Conservation (phyloP, 2,888 invertebrate species). For the Iselma pallidipennis region DNA sequence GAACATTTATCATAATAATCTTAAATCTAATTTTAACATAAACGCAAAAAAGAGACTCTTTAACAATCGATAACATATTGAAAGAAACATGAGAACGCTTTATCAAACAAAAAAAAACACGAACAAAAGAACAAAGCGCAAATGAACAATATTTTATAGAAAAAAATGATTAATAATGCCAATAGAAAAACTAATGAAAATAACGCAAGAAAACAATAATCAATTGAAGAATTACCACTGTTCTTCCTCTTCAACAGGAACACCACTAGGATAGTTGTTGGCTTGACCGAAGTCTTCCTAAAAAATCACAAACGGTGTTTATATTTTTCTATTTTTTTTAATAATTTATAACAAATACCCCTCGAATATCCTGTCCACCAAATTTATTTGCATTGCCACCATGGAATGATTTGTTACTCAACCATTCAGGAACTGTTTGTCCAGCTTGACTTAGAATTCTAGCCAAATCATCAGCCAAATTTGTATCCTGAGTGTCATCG, state of each 20-base stretch:
- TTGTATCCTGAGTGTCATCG: constrained; percentile 64
- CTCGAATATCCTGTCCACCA: constrained; percentile 72
- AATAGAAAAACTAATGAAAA: neutral
- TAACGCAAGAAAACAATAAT: neutral
- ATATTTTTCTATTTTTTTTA: no score
- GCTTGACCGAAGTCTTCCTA: constrained; percentile 43
- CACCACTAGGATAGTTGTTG: constrained; percentile 33
- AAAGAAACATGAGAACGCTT: neutral
- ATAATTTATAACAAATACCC: constrained; percentile 59
- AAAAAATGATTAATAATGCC: neutral
- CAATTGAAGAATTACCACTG: constrained; percentile 56
- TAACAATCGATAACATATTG: neutral
- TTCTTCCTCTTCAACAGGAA: constrained; percentile 61
- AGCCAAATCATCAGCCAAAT: constrained; percentile 67
- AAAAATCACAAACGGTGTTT: constrained; percentile 23
- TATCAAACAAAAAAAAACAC: neutral
- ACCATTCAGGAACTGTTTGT: constrained; percentile 78
- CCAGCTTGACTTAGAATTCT: constrained; percentile 77
- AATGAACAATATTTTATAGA: no score
- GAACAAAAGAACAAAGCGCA: no score
- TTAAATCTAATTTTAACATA: neutral
- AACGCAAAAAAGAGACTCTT: neutral
- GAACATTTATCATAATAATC: neutral
- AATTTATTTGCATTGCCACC: constrained; percentile 61
- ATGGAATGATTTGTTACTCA: constrained; percentile 60